These are phyloP conservation scores for Chelon auratus DNA, from an alignment of 2,797 vertebrate genomes.

Conservation along the genomic window DNA sequence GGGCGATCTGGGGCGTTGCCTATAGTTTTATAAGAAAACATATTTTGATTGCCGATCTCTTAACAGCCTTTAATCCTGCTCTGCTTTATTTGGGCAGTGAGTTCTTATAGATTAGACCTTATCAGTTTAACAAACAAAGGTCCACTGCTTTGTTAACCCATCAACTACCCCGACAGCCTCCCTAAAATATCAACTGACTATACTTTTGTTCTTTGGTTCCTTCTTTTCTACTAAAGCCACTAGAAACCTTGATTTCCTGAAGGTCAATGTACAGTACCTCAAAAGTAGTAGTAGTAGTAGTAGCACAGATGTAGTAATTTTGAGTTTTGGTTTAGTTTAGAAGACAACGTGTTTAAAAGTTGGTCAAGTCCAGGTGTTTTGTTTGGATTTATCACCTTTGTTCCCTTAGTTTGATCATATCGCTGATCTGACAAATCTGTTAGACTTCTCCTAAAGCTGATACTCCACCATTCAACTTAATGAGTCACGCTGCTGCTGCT, in stretches of 20 bases:
- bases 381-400: not conserved
- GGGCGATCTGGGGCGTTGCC: not conserved
- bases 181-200: too few species aligned
- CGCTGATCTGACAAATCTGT: constrained; percentile 8
- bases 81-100: not conserved
- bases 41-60: not conserved
- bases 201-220: too few species aligned
- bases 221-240: too few species aligned
- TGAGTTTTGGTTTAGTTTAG: not conserved
- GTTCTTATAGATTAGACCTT: too few species aligned
- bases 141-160: too few species aligned
- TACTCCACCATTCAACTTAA: not conserved
- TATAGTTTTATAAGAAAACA: not conserved
- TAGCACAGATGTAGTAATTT: too few species aligned
- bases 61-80: not conserved
- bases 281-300: too few species aligned
- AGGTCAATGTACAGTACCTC: too few species aligned
- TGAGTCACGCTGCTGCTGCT: constrained; percentile 6
- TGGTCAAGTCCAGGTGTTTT: not conserved
- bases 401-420: not conserved
- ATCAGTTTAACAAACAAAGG: not conserved
- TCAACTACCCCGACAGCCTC: too few species aligned
- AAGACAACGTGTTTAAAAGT: constrained; percentile 4
- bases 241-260: too few species aligned
- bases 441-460: constrained; percentile 19